Evolutionary conservation across 92 coral and sea anemone genomes (phyloP), one percentile per base, ranked within the genome.

Genomic region (Palythoa caribaeorum): DNA sequence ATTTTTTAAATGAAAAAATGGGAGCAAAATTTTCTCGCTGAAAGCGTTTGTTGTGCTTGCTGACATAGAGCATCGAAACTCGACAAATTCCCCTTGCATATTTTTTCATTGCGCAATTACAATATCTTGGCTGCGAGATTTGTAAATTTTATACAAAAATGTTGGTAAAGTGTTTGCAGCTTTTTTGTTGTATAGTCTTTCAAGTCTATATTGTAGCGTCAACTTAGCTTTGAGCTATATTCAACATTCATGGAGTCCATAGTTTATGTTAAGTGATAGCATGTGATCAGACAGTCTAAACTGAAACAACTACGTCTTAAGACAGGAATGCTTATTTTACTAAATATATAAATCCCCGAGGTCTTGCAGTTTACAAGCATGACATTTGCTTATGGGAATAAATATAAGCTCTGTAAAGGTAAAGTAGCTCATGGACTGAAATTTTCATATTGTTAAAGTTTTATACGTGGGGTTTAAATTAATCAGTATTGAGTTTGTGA

Each of bases 61-160:
- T 81, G 86, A 66, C 38, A 63, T 75, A 81, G 76, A 38, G 53
- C 76, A 12, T 20, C 60, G 47, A 21, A 68, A 20, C 86, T 65
- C 57, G 63, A 81, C 59, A 48, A 81, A 65, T 35, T 70, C 37
- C 39, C 62, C 62, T 65, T 63, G 85, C 85, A 80, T 44, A 52
- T 47, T 80, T 47, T 80, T 66, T 81, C 86, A 71, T 81, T 81
- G 86, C 86, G 86, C 86, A 81, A 81, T 52, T 66, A 47, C 40
- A 51, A 15, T 77, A 53, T 53, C 2, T 53, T 54, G 68, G 47
- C 39, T 77, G 65, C 44, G 68, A 52, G 17, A 20, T 3, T 37
- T 11, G 3, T 19, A 51, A 37, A 35, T 28, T 5, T 81, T 81
- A 54, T 21, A 3, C 9, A 7, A 65, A 16, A 28, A 48, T 66